These are phyloP conservation scores for Eulithis testata DNA, from an alignment of 2,888 invertebrate species.

Conservation along the genomic window DNA sequence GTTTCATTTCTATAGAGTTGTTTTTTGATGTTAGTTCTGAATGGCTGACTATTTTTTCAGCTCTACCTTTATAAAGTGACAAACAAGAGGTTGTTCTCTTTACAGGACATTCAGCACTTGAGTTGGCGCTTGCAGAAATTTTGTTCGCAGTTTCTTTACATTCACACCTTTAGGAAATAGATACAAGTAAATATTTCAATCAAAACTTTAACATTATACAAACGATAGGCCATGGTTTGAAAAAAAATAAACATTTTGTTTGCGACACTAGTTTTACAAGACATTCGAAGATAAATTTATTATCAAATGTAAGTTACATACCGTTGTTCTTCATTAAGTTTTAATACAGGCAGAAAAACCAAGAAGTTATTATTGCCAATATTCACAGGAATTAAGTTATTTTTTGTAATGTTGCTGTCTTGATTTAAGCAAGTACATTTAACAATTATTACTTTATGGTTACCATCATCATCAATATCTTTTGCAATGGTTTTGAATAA, in stretches of 20 bases:
- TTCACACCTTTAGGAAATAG: slow-evolving; percentile 22
- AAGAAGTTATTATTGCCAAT: slow-evolving; percentile 44
- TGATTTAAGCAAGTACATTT: slow-evolving; percentile 49
- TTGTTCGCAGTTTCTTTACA: slow-evolving; percentile 24
- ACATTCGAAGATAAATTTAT: too few species aligned
- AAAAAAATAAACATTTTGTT: too few species aligned
- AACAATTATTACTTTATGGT: slow-evolving; percentile 46
- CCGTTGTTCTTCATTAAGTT: slow-evolving; percentile 27
- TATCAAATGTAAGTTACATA: slow-evolving; percentile 1
- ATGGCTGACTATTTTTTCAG: slow-evolving; percentile 11
- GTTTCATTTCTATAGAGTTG: slow-evolving; percentile 11
- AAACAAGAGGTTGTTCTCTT: slow-evolving; percentile 33
- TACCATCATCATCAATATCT: slow-evolving; percentile 35
- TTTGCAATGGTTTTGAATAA: slow-evolving; percentile 40
- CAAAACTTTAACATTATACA: too few species aligned
- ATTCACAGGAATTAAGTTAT: slow-evolving; percentile 15
- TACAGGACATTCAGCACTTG: slow-evolving; percentile 26
- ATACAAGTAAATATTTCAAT: neutral
- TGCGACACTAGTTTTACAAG: too few species aligned
- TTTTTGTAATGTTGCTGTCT: slow-evolving; percentile 25
- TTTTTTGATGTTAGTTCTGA: slow-evolving; percentile 10
- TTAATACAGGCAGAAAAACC: slow-evolving; percentile 42
- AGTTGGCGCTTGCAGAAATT: slow-evolving; percentile 9
- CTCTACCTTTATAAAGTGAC: slow-evolving; percentile 22
- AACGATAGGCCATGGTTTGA: too few species aligned